phyloP scores from a whole-genome alignment of 2,797 vertebrate species.

The Sebastes diaconus region DNA sequence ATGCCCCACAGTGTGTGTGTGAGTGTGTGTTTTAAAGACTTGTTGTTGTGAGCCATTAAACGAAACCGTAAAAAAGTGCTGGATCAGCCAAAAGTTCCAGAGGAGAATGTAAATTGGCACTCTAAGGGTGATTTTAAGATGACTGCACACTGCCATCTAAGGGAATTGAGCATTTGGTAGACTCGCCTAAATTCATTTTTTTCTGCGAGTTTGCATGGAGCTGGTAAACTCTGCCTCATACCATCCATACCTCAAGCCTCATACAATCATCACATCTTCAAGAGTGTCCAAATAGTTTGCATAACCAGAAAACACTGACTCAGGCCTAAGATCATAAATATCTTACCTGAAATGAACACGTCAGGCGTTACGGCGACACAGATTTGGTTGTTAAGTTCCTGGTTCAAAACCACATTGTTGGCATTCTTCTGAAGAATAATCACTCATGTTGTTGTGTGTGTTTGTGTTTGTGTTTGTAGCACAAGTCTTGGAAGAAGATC shows the following conservation, averaged over 20 bases:
- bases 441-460: slow-evolving; percentile 15
- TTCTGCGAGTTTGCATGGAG: not conserved
- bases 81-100: slow-evolving; percentile 14
- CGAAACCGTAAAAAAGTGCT: slow-evolving; percentile 29
- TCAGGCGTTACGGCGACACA: not conserved
- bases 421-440: not conserved
- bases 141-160: not conserved
- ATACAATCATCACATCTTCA: not conserved
- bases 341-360: not conserved
- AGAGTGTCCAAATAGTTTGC: not conserved
- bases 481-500: slow-evolving; percentile 99
- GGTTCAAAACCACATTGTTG: not conserved
- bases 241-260: not conserved
- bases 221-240: not conserved
- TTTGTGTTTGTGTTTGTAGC: slow-evolving; percentile 77
- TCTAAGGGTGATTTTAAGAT: not conserved
- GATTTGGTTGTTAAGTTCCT: not conserved
- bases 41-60: slow-evolving; percentile 47
- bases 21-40: slow-evolving; percentile 3
- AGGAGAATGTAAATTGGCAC: slow-evolving; percentile 1
- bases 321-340: not conserved
- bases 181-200: not conserved
- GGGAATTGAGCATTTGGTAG: not conserved
- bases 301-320: not conserved
- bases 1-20: slow-evolving; percentile 23